Conservation (phyloP, 2,888 invertebrate species). For the Andrena fulva region DNA sequence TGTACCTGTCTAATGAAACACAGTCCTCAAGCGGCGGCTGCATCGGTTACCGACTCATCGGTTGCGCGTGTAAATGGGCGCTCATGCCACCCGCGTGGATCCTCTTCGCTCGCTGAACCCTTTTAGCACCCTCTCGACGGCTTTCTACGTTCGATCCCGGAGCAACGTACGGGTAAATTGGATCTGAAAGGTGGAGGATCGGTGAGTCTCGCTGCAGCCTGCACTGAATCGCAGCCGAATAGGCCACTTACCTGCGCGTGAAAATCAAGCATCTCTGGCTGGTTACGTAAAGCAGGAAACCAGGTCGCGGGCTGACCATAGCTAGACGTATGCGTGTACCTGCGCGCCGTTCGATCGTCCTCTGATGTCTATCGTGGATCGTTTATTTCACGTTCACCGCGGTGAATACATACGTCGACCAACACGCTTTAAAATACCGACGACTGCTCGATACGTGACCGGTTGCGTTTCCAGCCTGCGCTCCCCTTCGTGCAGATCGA, state of each 20-base stretch:
- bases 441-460: slow-evolving; percentile 19
- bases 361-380: slow-evolving; percentile 19
- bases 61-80: neutral
- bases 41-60: slow-evolving; percentile 17
- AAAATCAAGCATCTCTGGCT: slow-evolving; percentile 29
- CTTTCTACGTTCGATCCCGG: slow-evolving; percentile 12
- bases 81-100: slow-evolving; percentile 18
- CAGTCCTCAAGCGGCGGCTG: slow-evolving; percentile 14
- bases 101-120: neutral
- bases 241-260: slow-evolving; percentile 37
- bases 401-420: neutral
- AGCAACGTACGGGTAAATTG: slow-evolving; percentile 20
- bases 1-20: slow-evolving; percentile 43
- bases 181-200: slow-evolving; percentile 32
- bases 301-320: slow-evolving; percentile 32
- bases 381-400: slow-evolving; percentile 28
- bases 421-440: slow-evolving; percentile 11
- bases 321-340: slow-evolving; percentile 7
- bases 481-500: slow-evolving; percentile 30
- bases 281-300: slow-evolving; percentile 42
- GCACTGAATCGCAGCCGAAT: neutral
- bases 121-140: neutral
- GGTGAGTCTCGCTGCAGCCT: neutral
- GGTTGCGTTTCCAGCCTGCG: neutral
- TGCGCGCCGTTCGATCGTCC: slow-evolving; percentile 17